A percentile compares a stretch with the other conserved stretches of the same genome.
These are phyloP conservation scores for Drosophila aff. DNA, from an alignment of 1,140 invertebrate genomes.

Conservation along the genomic window DNA sequence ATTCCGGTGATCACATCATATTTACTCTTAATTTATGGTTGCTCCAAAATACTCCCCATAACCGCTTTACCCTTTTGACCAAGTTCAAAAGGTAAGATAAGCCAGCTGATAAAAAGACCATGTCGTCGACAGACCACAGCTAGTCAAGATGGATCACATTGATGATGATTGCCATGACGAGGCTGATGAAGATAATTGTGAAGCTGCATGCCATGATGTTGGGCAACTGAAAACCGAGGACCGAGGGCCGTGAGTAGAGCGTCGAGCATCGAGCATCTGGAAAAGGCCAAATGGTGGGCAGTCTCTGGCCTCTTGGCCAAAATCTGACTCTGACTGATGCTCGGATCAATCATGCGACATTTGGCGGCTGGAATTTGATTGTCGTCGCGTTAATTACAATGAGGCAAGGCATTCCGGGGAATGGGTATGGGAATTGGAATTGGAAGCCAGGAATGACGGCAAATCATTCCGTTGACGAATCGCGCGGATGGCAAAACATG, in stretches of 20 bases:
- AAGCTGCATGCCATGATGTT: conserved; percentile 40
- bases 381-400: conserved; percentile 79
- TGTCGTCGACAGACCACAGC: conserved; percentile 8
- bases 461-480: conserved; percentile 58
- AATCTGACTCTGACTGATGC: conserved; percentile 39
- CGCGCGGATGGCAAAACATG: conserved; percentile 56
- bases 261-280: conserved; percentile 8
- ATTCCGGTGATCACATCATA: not conserved
- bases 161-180: conserved; percentile 12
- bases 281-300: conserved; percentile 66
- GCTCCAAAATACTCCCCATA: not conserved
- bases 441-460: conserved; percentile 16
- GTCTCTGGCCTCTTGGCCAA: conserved; percentile 30
- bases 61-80: not conserved
- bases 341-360: conserved; percentile 61
- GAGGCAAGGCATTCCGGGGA: conserved; percentile 1
- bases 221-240: conserved; percentile 23
- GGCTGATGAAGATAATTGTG: conserved; percentile 13
- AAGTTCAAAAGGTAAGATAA: conserved; percentile 11
- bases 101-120: conserved; percentile 1
- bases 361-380: conserved; percentile 67
- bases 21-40: not conserved
- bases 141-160: conserved; percentile 1
- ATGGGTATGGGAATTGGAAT: conserved; percentile 15
- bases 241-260: conserved; percentile 17